These are phyloP conservation scores for Botia almorhae DNA, from an alignment of 2,797 vertebrate genomes.

Conservation along the genomic window DNA sequence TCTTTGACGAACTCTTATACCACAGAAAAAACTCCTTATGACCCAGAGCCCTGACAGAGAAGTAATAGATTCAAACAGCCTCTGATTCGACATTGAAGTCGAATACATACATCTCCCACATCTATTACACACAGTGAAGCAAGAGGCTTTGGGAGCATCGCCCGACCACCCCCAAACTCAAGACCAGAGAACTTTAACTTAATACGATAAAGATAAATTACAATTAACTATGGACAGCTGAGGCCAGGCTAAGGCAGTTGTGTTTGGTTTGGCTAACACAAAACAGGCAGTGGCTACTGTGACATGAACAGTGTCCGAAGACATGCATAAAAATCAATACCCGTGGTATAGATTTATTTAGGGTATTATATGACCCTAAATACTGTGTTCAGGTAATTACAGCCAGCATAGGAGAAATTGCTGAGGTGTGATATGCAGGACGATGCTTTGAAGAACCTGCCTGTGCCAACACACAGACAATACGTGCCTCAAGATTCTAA, in stretches of 20 bases:
- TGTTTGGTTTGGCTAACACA: constrained; percentile 41
- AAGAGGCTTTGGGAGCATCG: too few species aligned
- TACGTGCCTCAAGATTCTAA: too few species aligned
- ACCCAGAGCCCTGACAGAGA: constrained; percentile 60
- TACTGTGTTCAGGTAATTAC: not conserved
- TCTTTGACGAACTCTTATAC: constrained; percentile 47
- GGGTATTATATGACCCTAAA: not conserved
- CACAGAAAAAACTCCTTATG: constrained; percentile 51
- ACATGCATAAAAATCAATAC: constrained; percentile 26
- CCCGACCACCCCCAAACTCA: too few species aligned
- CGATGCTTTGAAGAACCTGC: constrained; percentile 12
- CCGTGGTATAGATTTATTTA: not conserved
- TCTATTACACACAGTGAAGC: constrained; percentile 14
- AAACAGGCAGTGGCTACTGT: constrained; percentile 28
- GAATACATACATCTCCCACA: too few species aligned
- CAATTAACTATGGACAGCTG: constrained; percentile 5
- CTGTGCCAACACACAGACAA: constrained; percentile 9
- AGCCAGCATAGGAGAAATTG: constrained; percentile 4
- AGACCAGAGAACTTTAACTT: not conserved
- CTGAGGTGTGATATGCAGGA: not conserved
- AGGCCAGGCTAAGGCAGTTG: constrained; percentile 22
- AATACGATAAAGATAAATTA: constrained; percentile 16
- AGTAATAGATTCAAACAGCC: constrained; percentile 14
- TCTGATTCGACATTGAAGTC: too few species aligned
- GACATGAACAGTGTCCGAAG: not conserved